Conservation (phyloP, 1,140 invertebrate species). For the Saccostrea cuccullata region DNA sequence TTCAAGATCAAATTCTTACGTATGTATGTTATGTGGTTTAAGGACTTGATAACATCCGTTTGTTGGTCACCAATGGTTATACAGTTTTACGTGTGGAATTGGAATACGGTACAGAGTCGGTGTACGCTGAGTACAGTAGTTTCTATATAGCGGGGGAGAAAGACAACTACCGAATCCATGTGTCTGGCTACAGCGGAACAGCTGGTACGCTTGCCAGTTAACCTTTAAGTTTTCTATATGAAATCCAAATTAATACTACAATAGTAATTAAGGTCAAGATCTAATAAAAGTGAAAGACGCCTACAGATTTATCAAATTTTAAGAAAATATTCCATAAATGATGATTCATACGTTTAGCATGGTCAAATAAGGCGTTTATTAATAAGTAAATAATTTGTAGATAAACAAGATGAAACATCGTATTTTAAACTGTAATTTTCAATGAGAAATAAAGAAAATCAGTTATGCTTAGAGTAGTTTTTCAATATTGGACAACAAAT, state of each 20-base stretch:
- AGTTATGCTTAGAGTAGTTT: too few relatives aligned
- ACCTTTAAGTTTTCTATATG: neutral
- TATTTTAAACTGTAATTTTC: too few relatives aligned
- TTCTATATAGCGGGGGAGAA: neutral
- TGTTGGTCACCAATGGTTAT: neutral
- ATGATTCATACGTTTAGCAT: too few relatives aligned
- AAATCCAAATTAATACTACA: too few relatives aligned
- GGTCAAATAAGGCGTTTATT: too few relatives aligned
- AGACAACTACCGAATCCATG: neutral
- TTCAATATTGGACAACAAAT: too few relatives aligned
- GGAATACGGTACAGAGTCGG: neutral
- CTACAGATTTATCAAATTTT: neutral
- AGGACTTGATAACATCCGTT: neutral
- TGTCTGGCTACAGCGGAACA: neutral
- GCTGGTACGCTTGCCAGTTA: neutral
- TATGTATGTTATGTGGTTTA: neutral
- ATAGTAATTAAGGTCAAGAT: neutral
- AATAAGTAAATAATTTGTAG: too few relatives aligned
- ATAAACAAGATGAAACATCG: too few relatives aligned
- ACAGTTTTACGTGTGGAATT: conserved; percentile 3
- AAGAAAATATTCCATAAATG: too few relatives aligned
- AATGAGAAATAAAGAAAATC: too few relatives aligned
- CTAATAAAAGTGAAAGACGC: neutral
- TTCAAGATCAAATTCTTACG: too few relatives aligned
- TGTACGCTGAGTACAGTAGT: neutral